Conservation (phyloP, 2,797 vertebrate species). For the Notoglanidium macrostoma region DNA sequence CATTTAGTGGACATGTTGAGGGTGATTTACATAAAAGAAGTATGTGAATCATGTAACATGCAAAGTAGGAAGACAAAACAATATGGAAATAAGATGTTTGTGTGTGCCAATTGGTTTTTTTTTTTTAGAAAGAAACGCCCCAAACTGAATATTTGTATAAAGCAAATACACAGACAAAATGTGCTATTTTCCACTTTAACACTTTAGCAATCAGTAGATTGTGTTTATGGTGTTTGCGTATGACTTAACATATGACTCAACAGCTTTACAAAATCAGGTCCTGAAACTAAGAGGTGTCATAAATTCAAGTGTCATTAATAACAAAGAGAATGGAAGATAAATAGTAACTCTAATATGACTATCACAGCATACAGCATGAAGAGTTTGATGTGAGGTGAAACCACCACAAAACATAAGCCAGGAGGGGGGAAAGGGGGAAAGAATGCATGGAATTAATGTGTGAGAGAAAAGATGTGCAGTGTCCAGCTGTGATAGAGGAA, state of each 20-base stretch:
- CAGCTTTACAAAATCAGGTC: not conserved
- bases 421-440: constrained; percentile 3
- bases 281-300: not conserved
- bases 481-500: constrained; percentile 33
- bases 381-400: not conserved
- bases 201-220: not conserved
- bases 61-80: not conserved
- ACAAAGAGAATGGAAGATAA: not conserved
- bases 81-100: not conserved
- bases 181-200: not conserved
- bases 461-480: constrained; percentile 20
- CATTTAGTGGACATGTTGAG: not conserved
- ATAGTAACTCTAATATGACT: not conserved
- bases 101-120: not conserved
- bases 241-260: not conserved
- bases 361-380: not conserved
- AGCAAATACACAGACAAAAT: not conserved
- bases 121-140: not conserved
- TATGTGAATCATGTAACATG: not conserved
- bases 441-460: constrained; percentile 13
- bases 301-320: not conserved
- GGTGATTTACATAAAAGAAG: not conserved
- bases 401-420: not conserved
- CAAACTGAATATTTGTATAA: not conserved
- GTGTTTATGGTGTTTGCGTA: not conserved